Percentiles rank a stretch among this genome's conserved stretches.
These are phyloP conservation scores for Pygmarrhopalites habei DNA, from an alignment of 1,140 invertebrate species.

Conservation along the genomic window DNA sequence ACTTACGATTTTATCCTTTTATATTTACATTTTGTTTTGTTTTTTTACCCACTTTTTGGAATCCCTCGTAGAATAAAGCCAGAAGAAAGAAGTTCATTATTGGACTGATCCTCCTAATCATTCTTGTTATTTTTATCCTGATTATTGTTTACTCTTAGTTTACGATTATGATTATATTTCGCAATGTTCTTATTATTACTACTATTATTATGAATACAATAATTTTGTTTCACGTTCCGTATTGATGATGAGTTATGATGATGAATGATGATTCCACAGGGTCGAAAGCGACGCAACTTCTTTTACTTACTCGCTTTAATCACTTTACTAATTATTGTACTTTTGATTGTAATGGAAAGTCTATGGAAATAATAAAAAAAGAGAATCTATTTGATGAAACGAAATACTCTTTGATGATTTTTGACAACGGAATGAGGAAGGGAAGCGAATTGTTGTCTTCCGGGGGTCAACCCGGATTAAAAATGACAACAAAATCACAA, in stretches of 20 bases:
- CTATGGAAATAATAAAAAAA: constrained; percentile 3
- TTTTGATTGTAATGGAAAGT: constrained; percentile 16
- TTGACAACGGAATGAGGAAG: constrained; percentile 12
- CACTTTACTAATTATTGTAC: constrained; percentile 14
- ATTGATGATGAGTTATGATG: too few relatives aligned
- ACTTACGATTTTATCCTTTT: too few relatives aligned
- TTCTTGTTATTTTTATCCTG: constrained; percentile 11
- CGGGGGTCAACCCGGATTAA: neutral
- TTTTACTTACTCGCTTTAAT: constrained; percentile 24
- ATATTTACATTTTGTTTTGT: constrained; percentile 30
- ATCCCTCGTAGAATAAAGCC: constrained; percentile 71
- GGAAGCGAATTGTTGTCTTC: constrained; percentile 8
- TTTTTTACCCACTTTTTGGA: too few relatives aligned
- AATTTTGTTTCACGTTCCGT: neutral
- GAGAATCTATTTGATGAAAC: neutral
- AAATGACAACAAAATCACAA: constrained; percentile 16
- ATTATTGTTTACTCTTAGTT: neutral
- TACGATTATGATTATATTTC: neutral
- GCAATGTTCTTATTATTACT: neutral
- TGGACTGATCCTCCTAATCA: constrained; percentile 6
- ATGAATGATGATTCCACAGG: too few relatives aligned
- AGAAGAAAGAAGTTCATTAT: constrained; percentile 69
- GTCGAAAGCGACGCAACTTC: constrained; percentile 23
- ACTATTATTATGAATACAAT: neutral
- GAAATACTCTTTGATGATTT: neutral